Base-by-base conservation (phyloP, 2,797 vertebrate genomes). In the Pelodytes ibericus region DNA sequence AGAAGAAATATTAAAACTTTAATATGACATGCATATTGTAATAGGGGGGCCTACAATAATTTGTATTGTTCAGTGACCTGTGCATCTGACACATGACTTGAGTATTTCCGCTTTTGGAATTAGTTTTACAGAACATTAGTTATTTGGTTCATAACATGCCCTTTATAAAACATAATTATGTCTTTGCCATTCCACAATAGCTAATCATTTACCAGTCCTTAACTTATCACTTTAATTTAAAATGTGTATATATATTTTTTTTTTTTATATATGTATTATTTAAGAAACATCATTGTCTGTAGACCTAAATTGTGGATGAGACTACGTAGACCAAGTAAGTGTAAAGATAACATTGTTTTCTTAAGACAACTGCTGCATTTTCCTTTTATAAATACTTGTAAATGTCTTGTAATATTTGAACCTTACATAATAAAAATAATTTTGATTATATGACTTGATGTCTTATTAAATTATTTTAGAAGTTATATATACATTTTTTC, bases 381-480 rank as follows among this genome's bases (percentile, higher is more conserved):
- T 53, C 11, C 24, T 53, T 90, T 90, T 91, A 92, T 92, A 90
- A 89, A 91, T 91, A 91, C 85, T 83, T 91, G 90, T 92, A 93
- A 92, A 92, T 91, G 89, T 88, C 87, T 91, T 91, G 89, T 92
- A 90, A 90, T 91, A 91, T 91, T 91, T 90, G 90, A 90, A 90
- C 87, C 88, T 89, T 87, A 83, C 36, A 64, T 13, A 67, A 66
- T 66, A 66, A 66, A 91, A 84, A 15, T 49, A 15, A 13, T 49
- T 49, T 49, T 49, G 4, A 15, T 15, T 15, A 15, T 15, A 49
- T 49, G 44, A 16, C 44, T 49, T 18, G 18, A 1, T 49, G 11
- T 49, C 4, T 49, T 49, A 1, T 15, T 39, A n/a, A n/a, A n/a
- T n/a, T n/a, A n/a, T n/a, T n/a, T n/a, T n/a, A n/a, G n/a, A n/a